Evolutionary conservation across 2,797 vertebrate species (phyloP).

Genomic region (Cynopterus sphinx): DNA sequence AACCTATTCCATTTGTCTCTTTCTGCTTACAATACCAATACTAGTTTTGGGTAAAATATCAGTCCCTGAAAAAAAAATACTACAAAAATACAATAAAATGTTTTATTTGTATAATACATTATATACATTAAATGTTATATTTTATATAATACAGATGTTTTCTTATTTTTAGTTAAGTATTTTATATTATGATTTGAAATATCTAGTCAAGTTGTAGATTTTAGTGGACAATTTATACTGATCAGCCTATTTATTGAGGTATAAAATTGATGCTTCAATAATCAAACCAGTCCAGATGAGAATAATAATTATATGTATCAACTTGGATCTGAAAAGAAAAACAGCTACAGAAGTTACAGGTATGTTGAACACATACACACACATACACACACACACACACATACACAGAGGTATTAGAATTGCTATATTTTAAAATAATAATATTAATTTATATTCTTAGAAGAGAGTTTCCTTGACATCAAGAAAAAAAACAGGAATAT

Average conservation of each 20-base stretch:
- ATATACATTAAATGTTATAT: background rate
- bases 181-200: background rate
- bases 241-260: background rate
- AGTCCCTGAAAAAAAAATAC: background rate
- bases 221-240: background rate
- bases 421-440: conserved; percentile 23
- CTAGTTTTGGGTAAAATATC: background rate
- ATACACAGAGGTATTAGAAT: background rate
- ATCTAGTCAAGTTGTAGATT: background rate
- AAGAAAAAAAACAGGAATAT: conserved; percentile 14
- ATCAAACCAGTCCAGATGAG: background rate
- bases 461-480: background rate
- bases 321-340: background rate
- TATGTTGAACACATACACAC: background rate
- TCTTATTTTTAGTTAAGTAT: background rate
- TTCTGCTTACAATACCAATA: background rate
- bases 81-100: background rate
- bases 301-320: background rate
- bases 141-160: background rate
- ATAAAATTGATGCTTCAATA: background rate
- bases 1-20: background rate
- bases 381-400: background rate
- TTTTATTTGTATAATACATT: background rate
- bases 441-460: background rate
- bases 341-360: background rate